A percentile compares a stretch with the other conserved stretches of the same genome.
Evolutionary conservation across 2,113 vertebrate species (phyloP).

Genomic region (Atherinomorus stipes): DNA sequence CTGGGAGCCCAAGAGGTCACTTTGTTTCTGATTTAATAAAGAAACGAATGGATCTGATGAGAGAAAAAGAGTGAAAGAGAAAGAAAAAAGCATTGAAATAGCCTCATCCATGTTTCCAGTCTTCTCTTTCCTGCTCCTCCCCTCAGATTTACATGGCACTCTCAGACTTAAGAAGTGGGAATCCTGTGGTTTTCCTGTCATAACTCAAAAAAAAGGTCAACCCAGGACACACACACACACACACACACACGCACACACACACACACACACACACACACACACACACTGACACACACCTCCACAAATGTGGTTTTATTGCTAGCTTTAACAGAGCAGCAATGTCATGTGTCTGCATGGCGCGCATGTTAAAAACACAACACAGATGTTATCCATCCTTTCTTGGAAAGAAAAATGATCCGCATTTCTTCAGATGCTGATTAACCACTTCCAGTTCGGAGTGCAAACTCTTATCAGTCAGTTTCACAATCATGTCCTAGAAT

Average conservation of each 20-base stretch:
- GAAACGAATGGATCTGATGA: too few species aligned
- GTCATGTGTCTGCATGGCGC: background rate
- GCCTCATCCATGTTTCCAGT: slow-evolving; percentile 30
- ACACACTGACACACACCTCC: background rate
- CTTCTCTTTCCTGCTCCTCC: slow-evolving; percentile 6
- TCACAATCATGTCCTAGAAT: too few species aligned
- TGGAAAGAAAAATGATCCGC: background rate
- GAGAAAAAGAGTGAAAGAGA: background rate
- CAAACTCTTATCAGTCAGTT: too few species aligned
- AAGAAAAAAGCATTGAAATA: background rate
- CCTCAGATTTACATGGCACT: slow-evolving; percentile 12
- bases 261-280: background rate
- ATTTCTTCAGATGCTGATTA: slow-evolving; percentile 17
- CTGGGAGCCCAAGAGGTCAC: background rate
- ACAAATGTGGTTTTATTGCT: background rate
- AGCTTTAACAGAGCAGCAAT: too few species aligned
- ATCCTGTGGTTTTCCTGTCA: slow-evolving; percentile 54
- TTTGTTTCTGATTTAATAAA: too few species aligned
- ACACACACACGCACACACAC: too few species aligned
- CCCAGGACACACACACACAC: slow-evolving; percentile 3
- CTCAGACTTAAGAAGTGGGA: slow-evolving; percentile 13
- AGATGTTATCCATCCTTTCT: slow-evolving; percentile 31
- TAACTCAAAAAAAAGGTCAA: slow-evolving; percentile 28
- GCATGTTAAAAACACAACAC: background rate
- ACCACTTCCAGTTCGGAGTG: slow-evolving; percentile 1